Conservation (phyloP, 2,113 vertebrate genomes). For the Vimba vimba region DNA sequence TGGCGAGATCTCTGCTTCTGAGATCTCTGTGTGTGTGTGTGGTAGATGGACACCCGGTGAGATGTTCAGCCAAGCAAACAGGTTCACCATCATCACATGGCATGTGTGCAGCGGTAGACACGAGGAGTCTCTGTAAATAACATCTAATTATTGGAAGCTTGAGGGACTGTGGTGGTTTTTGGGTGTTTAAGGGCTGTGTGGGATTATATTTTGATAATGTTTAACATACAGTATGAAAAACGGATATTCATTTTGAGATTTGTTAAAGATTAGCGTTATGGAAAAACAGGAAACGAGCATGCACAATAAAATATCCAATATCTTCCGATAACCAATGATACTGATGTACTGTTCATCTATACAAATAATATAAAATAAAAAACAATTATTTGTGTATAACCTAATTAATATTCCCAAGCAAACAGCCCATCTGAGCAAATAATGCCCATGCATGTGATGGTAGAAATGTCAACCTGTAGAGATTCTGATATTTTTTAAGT, state of each 20-base stretch:
- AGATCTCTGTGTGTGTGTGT: conserved; percentile 6
- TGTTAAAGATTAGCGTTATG: too few relatives aligned
- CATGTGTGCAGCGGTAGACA: neutral
- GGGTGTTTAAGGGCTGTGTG: too few relatives aligned
- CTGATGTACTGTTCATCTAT: neutral
- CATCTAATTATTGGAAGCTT: conserved; percentile 37
- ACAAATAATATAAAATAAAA: neutral
- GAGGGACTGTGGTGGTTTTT: neutral
- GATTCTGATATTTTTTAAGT: neutral
- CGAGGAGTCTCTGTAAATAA: conserved; percentile 38
- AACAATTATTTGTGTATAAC: neutral
- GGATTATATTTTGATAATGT: too few relatives aligned
- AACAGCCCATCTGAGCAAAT: neutral
- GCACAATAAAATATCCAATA: too few relatives aligned
- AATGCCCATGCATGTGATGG: too few relatives aligned
- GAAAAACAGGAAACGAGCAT: too few relatives aligned
- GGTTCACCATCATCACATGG: conserved; percentile 23
- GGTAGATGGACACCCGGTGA: conserved; percentile 32
- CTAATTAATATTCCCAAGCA: neutral
- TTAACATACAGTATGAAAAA: too few relatives aligned
- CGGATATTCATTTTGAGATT: too few relatives aligned
- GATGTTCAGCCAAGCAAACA: conserved; percentile 22
- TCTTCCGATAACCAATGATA: neutral
- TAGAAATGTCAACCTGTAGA: neutral
- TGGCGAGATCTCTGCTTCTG: neutral